Conservation (phyloP, 2,113 vertebrate genomes). For the Clarias magur region DNA sequence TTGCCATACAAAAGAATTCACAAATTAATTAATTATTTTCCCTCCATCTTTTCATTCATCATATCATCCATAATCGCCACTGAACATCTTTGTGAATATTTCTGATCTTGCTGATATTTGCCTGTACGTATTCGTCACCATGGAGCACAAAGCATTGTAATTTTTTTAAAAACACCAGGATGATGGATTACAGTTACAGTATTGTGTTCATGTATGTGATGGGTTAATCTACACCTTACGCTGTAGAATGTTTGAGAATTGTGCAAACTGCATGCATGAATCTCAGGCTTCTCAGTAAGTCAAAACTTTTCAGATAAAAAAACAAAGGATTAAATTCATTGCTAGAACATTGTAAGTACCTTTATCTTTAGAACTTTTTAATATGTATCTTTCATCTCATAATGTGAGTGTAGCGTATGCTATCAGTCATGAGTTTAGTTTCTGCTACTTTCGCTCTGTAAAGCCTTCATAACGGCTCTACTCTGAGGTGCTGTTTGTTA, state of each 20-base stretch:
- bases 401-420: background rate
- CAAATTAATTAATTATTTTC: too few species aligned
- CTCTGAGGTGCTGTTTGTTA: too few species aligned
- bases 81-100: too few species aligned
- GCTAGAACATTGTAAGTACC: background rate
- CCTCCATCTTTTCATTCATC: too few species aligned
- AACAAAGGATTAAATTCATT: background rate
- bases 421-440: too few species aligned
- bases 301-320: background rate
- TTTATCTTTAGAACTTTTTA: background rate
- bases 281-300: background rate
- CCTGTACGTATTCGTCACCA: background rate
- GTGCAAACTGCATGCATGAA: background rate
- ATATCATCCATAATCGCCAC: background rate
- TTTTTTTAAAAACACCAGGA: background rate
- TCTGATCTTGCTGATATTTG: background rate
- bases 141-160: background rate
- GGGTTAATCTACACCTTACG: background rate
- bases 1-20: too few species aligned
- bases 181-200: background rate
- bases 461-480: too few species aligned
- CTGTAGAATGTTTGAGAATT: background rate
- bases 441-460: too few species aligned
- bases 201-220: background rate
- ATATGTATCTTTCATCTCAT: background rate